These are phyloP conservation scores for Sinopyrophorus schimmeli DNA, from an alignment of 2,888 invertebrate species.

Conservation along the genomic window DNA sequence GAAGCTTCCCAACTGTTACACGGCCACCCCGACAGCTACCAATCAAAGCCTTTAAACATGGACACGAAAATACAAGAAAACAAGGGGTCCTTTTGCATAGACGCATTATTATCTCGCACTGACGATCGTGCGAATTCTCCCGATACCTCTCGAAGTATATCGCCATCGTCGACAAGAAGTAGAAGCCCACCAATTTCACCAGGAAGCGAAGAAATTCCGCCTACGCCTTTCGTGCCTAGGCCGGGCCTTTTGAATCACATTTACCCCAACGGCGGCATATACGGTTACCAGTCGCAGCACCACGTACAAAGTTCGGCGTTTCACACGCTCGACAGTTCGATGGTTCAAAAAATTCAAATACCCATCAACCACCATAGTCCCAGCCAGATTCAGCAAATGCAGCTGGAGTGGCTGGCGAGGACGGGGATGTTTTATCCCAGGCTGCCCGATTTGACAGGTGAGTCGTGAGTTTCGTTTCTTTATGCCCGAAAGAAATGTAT, in stretches of 20 bases:
- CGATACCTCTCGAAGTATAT: slow-evolving; percentile 51
- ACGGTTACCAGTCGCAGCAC: slow-evolving; percentile 58
- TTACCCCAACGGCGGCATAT: slow-evolving; percentile 47
- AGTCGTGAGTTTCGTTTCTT: slow-evolving; percentile 44
- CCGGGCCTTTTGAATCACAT: slow-evolving; percentile 61
- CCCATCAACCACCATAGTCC: slow-evolving; percentile 52
- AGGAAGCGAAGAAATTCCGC: slow-evolving; percentile 74
- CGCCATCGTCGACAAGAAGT: slow-evolving; percentile 63
- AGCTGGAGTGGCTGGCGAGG: slow-evolving; percentile 88
- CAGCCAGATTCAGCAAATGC: slow-evolving; percentile 74
- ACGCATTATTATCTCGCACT: slow-evolving; percentile 73
- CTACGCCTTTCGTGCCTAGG: slow-evolving; percentile 61
- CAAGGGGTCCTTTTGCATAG: slow-evolving; percentile 83
- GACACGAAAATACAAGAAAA: slow-evolving; percentile 53
- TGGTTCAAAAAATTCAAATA: slow-evolving; percentile 58
- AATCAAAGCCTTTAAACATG: slow-evolving; percentile 48
- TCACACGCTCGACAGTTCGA: slow-evolving; percentile 54
- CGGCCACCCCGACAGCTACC: slow-evolving; percentile 36
- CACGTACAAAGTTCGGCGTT: slow-evolving; percentile 61
- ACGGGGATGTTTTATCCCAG: slow-evolving; percentile 92
- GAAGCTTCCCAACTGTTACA: slow-evolving; percentile 41
- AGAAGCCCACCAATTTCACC: slow-evolving; percentile 86
- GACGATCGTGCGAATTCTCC: slow-evolving; percentile 48
- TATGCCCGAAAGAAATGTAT: too few relatives aligned
- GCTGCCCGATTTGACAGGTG: slow-evolving; percentile 81